Base-by-base conservation (phyloP, 2,797 vertebrate genomes). In the Mormyrus hasselquistii region DNA sequence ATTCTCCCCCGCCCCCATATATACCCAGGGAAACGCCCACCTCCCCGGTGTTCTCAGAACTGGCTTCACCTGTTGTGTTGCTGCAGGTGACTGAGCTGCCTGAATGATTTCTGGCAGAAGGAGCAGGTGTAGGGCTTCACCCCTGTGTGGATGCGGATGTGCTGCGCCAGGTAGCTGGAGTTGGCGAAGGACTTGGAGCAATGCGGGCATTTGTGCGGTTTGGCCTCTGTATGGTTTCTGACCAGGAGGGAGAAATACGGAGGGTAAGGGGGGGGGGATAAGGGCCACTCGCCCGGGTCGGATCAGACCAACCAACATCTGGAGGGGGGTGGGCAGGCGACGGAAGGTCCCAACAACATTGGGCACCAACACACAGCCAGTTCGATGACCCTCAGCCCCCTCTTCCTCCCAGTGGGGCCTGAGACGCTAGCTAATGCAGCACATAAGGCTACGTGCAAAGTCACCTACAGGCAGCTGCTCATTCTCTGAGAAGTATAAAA, bases 41-140 rank as follows among this genome's bases (percentile, higher is more conserved):
- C 44, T n/a, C 44, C n/a, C 47, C 22, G 6, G 22, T 7, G 65
- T 8, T 41, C 86, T 3, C 57, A 41, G 44, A 19, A 52, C 9
- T 53, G 16, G 29, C 57, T 4, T 96, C 95, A 99, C 98, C 98
- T 97, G 97, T 98, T 98, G 97, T 99, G 99, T 94, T 99, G 99
- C 96, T 99, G 99, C 93, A 99, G 97, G 97, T 99, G 98, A 95
- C 98, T 99, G 95, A 98, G 98, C 94, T 99, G 99, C 95, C 98
- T 97, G 95, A 99, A 99, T 93, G 96, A 95, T 94, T 99, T 99
- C 94, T 99, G 96, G 95, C 99, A 99, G 94, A 95, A 99, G 92
- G 96, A 96, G 96, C 99, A 99, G 92, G 96, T 96, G 95, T 99
- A 99, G 89, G 99, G 99, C 95, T 99, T 99, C 93, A 97, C 98